Conservation (phyloP, 2,888 invertebrate genomes). For the Portevinia maculata region DNA sequence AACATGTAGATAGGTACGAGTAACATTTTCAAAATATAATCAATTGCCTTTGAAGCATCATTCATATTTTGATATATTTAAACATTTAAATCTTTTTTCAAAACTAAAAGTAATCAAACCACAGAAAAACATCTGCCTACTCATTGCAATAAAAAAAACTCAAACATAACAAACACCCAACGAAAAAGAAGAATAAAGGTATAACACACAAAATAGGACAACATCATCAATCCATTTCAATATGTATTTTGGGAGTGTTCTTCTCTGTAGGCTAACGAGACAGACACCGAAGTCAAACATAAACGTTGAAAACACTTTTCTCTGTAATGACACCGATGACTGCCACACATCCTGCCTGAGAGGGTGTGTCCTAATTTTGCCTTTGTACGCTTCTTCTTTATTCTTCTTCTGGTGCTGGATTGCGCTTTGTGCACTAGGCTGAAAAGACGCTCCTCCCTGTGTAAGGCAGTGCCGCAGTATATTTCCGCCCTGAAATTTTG, state of each 20-base stretch:
- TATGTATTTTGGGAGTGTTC: conserved; percentile 1
- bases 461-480: conserved; percentile 47
- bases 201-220: conserved; percentile 16
- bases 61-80: not conserved
- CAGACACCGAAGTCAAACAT: conserved; percentile 38
- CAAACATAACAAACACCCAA: conserved; percentile 32
- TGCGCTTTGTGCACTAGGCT: conserved; percentile 27
- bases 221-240: conserved; percentile 36
- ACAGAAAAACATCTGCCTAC: conserved; percentile 22
- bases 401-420: conserved; percentile 1
- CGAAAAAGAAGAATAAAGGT: not conserved
- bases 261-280: conserved; percentile 3
- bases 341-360: conserved; percentile 55
- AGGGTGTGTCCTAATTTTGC: conserved; percentile 64
- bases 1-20: too few species aligned
- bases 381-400: conserved; percentile 19
- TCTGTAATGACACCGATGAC: conserved; percentile 16
- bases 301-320: conserved; percentile 37
- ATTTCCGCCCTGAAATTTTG: conserved; percentile 55
- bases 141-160: conserved; percentile 12
- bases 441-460: conserved; percentile 57
- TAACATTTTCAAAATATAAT: not conserved
- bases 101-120: conserved; percentile 4
- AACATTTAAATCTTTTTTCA: not conserved
- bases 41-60: not conserved